Base-by-base conservation (phyloP, 2,797 vertebrate genomes). In the Ataeniobius toweri region DNA sequence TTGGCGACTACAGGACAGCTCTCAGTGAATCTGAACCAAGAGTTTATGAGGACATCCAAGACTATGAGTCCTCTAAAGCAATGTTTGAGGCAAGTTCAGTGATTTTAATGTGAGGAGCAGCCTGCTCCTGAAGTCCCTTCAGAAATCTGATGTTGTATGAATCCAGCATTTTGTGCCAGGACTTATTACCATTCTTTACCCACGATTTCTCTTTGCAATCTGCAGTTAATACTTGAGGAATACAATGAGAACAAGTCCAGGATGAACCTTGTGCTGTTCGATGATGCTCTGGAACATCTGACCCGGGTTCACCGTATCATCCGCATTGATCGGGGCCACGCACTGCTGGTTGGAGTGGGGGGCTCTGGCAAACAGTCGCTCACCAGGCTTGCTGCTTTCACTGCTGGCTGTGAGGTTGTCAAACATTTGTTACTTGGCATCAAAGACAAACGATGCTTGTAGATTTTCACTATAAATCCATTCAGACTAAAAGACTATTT, bases 351-450 rank as follows among this genome's bases (percentile, higher is more conserved):
- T 1, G 98, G 98, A 0, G 96, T 97, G 0, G 97, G 96, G 0
- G 98, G 98, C 78, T 99, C 98, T 0, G 98, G 98, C 48, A 99
- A 98, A 86, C 98, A 98, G 91, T 99, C 97, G 0, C 95, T 99
- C 13, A 95, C 98, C 0, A 97, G 94, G 76, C 95, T 99, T 18
- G 98, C 97, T 12, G 97, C 97, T 39, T 97, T 96, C 70, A 92
- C 97, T 3, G 98, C 98, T 0, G 96, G 95, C 55, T 99, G 89
- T 67, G 97, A 99, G 97, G 98, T 98, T 74, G 89, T 84, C 20
- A 74, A 82, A 79, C 13, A 55, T 13, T 28, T 67, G 26, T 0
- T 18, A n/a, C 3, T 6, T 71, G 71, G 77, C 39, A 10, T 12
- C 7, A 69, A 77, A 59, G 39, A 16, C 18, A 78, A 63, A 68